Base-by-base conservation (phyloP, 2,113 vertebrate genomes). In the Gymnorhina tibicen region DNA sequence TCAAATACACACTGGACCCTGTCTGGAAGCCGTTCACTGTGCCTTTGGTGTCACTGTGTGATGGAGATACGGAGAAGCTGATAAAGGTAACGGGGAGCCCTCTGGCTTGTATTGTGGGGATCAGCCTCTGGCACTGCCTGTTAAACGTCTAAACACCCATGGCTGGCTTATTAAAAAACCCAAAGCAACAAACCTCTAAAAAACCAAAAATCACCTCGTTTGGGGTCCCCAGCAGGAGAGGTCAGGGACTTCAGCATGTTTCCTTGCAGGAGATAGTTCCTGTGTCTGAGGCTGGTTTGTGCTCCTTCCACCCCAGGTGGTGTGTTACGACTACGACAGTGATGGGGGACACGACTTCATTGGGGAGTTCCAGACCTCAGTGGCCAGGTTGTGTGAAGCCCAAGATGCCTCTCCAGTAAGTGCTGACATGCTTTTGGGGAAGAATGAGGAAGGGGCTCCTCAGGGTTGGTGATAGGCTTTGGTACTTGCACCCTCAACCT, bases 341-440 rank as follows among this genome's bases (percentile, higher is more conserved):
- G 99, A 99, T 1, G 99, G 99, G 19, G 99, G 99, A 62, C 99
- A 99, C 1, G 99, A 99, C 96, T 99, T 99, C 97, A 99, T 99
- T 0, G 99, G 99, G 62, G 99, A 99, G 97, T 98, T 99, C 94
- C 99, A 99, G 97, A 99, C 99, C 68, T 99, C 98, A 0, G 99
- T 98, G 58, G 86, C 98, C 66, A 99, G 98, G 98, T 98, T 99
- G 98, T 98, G 98, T 13, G 98, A 98, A 97, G 98, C 99, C 49
- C 98, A 98, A n/a, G 99, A 99, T 64, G 97, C 98, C 10, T 88
- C 97, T 87, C 98, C 99, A 95, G 99, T 99, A 81, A 97, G 98
- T 93, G 67, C 67, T 3, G 3, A 7, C 44, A 4, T 0, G 5
- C 1, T 78, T 60, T 42, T 6, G 10, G 63, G 50, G 58, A n/a